These are phyloP conservation scores for Junonia oenone DNA, from an alignment of 2,888 invertebrate genomes.

Conservation along the genomic window DNA sequence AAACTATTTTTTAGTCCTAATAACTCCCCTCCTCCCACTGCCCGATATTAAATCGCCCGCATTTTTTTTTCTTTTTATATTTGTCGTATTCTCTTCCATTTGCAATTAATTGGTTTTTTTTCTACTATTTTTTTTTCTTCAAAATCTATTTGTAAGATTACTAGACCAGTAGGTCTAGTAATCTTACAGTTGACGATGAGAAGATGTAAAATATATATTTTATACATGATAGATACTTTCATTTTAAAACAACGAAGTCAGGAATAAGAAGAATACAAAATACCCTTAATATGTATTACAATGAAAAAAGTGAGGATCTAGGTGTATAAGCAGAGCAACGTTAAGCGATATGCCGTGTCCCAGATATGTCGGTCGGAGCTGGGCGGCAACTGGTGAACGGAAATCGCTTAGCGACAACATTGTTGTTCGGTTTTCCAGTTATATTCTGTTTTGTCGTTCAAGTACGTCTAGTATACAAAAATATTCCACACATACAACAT, in stretches of 20 bases:
- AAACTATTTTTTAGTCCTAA: no score
- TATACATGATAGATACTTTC: no score
- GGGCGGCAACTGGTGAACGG: conserved; percentile 60
- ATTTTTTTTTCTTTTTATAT: no score
- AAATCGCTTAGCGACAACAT: conserved; percentile 74
- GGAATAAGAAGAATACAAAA: neutral
- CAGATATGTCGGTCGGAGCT: conserved; percentile 63
- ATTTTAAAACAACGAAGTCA: neutral
- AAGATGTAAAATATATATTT: no score
- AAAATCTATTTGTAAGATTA: no score
- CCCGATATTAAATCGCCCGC: no score
- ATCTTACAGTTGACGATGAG: no score
- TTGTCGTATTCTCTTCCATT: no score
- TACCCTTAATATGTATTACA: neutral
- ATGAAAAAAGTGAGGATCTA: conserved; percentile 21
- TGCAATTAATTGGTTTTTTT: no score
- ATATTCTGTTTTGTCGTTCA: conserved; percentile 30
- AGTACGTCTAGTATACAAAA: conserved; percentile 25
- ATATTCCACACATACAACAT: conserved; percentile 14
- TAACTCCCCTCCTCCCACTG: no score
- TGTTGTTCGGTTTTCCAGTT: conserved; percentile 56
- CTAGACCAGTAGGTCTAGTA: no score
- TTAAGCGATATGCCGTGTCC: conserved; percentile 52
- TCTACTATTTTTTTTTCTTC: no score
- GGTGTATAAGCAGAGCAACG: conserved; percentile 20